A percentile compares a stretch with the other conserved stretches of the same genome.
Evolutionary conservation across 2,113 vertebrate species (phyloP).

Genomic region (Ardeotis arabs): DNA sequence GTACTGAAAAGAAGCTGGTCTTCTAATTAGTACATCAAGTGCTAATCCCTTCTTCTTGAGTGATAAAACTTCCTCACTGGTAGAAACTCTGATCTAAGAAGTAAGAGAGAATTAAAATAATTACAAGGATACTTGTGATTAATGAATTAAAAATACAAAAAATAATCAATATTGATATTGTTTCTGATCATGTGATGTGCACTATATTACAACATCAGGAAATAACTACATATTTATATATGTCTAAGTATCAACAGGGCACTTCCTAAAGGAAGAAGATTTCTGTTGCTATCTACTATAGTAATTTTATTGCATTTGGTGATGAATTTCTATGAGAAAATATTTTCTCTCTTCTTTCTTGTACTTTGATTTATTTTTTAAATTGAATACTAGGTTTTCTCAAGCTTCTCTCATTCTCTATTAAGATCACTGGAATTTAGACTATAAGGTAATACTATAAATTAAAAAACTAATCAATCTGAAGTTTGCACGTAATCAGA

Average conservation of each 20-base stretch:
- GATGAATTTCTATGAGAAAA: neutral
- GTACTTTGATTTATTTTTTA: neutral
- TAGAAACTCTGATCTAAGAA: neutral
- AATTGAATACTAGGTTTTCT: neutral
- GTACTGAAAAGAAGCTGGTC: neutral
- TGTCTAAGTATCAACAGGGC: neutral
- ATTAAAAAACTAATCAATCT: neutral
- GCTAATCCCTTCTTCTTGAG: neutral
- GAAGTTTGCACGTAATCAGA: neutral
- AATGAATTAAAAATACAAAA: neutral
- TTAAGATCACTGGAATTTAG: neutral
- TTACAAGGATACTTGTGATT: neutral
- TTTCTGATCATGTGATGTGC: neutral
- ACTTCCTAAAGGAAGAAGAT: neutral
- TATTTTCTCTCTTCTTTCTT: neutral
- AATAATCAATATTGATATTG: neutral
- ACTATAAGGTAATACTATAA: neutral
- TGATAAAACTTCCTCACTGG: neutral
- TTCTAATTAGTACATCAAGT: neutral
- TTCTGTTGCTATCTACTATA: neutral
- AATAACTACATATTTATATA: neutral
- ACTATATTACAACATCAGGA: neutral
- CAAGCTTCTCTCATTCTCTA: neutral
- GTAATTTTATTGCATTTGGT: neutral
- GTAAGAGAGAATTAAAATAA: neutral